Evolutionary conservation across 64 coral and sea anemone genomes (phyloP).

Genomic region (Actinia equina): DNA sequence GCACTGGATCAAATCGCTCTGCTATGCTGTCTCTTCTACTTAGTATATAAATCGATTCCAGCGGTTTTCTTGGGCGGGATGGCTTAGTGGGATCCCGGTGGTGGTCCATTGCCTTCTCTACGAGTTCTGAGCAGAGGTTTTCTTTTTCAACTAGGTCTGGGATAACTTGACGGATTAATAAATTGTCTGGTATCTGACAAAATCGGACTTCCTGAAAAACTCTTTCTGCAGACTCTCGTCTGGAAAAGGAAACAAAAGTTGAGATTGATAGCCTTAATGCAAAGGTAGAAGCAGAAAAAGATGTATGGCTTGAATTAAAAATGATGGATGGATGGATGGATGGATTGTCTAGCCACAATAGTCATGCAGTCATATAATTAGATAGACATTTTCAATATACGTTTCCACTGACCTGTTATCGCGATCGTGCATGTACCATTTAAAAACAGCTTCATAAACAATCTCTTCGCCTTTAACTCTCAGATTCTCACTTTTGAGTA

Average conservation of each 20-base stretch:
- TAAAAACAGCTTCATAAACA: constrained; percentile 71
- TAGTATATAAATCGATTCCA: constrained; percentile 61
- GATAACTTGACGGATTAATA: neutral
- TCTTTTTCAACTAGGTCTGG: constrained; percentile 9
- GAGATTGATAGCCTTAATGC: neutral
- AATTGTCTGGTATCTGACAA: neutral
- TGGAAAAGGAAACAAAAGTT: neutral
- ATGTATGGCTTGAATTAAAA: too few relatives aligned
- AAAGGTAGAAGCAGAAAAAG: too few relatives aligned
- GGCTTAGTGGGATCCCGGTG: constrained; percentile 15
- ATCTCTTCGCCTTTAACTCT: constrained; percentile 71
- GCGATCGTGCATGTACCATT: constrained; percentile 67
- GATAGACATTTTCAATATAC: neutral
- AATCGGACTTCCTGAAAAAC: constrained; percentile 25
- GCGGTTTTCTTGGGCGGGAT: neutral
- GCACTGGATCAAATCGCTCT: constrained; percentile 69
- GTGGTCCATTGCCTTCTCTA: constrained; percentile 10
- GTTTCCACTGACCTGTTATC: constrained; percentile 35
- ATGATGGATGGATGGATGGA: too few relatives aligned
- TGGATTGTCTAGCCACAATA: too few relatives aligned
- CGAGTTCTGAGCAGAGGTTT: neutral
- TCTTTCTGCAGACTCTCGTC: neutral
- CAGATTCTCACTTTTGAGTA: constrained; percentile 79
- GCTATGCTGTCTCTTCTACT: constrained; percentile 64
- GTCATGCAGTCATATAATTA: too few relatives aligned